Base-by-base conservation (phyloP, 2,888 invertebrate genomes). In the Arge pagana region DNA sequence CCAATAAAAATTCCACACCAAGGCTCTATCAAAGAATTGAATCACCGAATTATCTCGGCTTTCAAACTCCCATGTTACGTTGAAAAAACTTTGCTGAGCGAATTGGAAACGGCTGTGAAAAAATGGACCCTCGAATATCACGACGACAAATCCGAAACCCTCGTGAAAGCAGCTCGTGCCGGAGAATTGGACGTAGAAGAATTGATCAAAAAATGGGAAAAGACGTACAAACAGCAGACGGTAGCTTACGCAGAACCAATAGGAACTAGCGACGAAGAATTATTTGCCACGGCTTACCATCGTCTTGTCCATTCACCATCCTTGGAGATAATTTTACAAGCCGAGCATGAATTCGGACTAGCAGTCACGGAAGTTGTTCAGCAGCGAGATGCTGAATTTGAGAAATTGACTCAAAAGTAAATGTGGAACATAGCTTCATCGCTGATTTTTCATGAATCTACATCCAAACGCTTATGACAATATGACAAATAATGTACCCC, bases 281-380 rank as follows among this genome's bases (percentile, higher is more conserved):
- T 90, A 30, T 92, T 93, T 79, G 89, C 90, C 2, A 88, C 88
- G 3, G 90, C 91, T 16, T 93, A 93, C 74, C 92, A 93, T 72
- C 82, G 82, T 67, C 65, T 87, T 41, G 90, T 93, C 2, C 93
- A 93, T 74, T 93, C 93, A 0, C 89, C 90, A 0, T 92, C 92
- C 0, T 78, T 96, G 18, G 92, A 93, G 70, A 90, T 91, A 0
- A 89, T 96, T 70, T 80, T 96, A 15, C 89, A 91, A 66, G 85
- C 92, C 26, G 96, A 96, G 75, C 90, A 93, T 67, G 85, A 88
- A 10, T 93, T 93, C 74, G 92, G 95, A 0, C 84, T 88, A 66
- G 87, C 87, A 30, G 88, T 94, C 13, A 83, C 86, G 48, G 85
- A 86, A 65, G 85, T 89, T 67, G 82, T 87, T 37, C 81, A 85